phyloP scores from a whole-genome alignment of 2,888 invertebrate genomes.

The Litoditis marina region DNA sequence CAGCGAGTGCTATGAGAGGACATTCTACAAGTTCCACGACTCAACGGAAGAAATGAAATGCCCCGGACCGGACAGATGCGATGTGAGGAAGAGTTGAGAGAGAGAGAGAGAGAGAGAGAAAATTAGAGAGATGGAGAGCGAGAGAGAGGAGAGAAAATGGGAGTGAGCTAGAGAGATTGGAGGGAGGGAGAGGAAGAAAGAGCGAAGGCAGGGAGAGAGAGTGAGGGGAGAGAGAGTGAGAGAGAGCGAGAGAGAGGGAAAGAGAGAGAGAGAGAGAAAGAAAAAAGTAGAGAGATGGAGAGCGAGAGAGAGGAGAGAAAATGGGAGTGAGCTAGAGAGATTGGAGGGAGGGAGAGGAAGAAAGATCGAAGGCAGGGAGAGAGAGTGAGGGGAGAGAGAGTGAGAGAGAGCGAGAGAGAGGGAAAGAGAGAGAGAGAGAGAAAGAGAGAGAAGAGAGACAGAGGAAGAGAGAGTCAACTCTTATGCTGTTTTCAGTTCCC shows the following conservation, averaged over 20 bases:
- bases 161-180: not conserved
- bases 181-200: no score
- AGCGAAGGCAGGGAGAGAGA: no score
- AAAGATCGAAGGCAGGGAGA: not conserved
- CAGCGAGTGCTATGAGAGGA: constrained; percentile 3
- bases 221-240: no score
- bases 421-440: constrained; percentile 1
- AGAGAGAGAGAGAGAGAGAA: no score
- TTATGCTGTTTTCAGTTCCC: constrained; percentile 6
- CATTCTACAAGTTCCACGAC: constrained; percentile 3
- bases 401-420: not conserved
- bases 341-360: not conserved
- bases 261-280: no score
- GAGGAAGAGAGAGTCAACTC: not conserved
- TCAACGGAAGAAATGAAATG: no score
- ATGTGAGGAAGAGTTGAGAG: not conserved
- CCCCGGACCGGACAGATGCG: constrained; percentile 13
- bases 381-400: not conserved
- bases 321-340: not conserved
- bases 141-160: not conserved
- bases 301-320: not conserved
- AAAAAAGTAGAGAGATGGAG: not conserved
- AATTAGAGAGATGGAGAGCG: not conserved
- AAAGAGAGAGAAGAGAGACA: not conserved
- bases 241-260: no score